These are phyloP conservation scores for Gymnarchus niloticus DNA, from an alignment of 2,113 vertebrate genomes.

Conservation along the genomic window DNA sequence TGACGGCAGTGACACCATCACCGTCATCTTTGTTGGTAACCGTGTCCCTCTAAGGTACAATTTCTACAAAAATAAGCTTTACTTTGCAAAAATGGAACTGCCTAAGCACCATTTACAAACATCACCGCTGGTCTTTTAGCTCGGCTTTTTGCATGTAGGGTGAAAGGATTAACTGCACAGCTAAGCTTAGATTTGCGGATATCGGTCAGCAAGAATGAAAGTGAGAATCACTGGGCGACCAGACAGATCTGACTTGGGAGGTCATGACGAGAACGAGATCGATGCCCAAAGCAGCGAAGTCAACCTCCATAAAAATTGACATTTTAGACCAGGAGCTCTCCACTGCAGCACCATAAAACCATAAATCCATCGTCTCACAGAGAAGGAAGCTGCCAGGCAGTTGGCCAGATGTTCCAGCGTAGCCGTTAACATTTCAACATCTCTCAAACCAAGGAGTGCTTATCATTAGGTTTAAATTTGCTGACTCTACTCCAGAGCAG, in stretches of 20 bases:
- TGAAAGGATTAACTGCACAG: not conserved
- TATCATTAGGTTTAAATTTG: not conserved
- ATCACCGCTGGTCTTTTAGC: not conserved
- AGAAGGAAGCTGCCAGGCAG: not conserved
- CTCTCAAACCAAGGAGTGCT: not conserved
- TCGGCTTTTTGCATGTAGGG: not conserved
- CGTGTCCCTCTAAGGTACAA: too few relatives aligned
- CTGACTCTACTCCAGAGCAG: not conserved
- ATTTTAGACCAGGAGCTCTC: not conserved
- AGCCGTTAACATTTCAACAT: not conserved
- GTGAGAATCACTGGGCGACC: not conserved
- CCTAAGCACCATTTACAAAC: not conserved
- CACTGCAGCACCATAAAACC: not conserved
- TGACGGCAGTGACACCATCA: not conserved
- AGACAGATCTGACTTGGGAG: not conserved
- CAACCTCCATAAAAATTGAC: not conserved
- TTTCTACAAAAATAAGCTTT: not conserved
- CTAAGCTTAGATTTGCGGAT: conserved; percentile 1
- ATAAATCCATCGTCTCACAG: not conserved
- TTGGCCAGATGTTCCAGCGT: not conserved
- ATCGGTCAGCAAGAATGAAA: not conserved
- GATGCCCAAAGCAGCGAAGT: not conserved
- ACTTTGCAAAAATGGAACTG: not conserved
- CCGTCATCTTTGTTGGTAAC: too few relatives aligned
- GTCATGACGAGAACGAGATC: not conserved